These are phyloP conservation scores for Trinorchestia longiramus DNA, from an alignment of 1,140 invertebrate genomes.

Conservation along the genomic window DNA sequence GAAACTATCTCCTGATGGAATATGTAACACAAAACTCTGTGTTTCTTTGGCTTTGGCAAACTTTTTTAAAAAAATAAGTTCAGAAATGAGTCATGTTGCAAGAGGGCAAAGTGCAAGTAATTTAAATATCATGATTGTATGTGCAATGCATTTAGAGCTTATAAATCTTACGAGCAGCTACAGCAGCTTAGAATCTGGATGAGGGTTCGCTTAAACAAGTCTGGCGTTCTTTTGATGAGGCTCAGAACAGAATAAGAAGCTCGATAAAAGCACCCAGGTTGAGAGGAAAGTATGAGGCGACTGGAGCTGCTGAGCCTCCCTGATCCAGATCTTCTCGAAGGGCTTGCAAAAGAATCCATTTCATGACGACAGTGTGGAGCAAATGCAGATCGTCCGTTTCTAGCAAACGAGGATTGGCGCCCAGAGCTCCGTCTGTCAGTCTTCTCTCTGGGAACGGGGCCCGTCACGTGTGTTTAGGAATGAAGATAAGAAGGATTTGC, in stretches of 20 bases:
- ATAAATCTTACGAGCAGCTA: background rate
- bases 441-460: background rate
- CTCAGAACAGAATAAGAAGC: background rate
- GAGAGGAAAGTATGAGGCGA: constrained; percentile 39
- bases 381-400: constrained; percentile 43
- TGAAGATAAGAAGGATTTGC: constrained; percentile 54
- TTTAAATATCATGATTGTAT: background rate
- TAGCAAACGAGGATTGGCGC: background rate
- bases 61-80: background rate
- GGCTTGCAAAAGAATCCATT: constrained; percentile 53
- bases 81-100: background rate
- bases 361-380: constrained; percentile 3
- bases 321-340: constrained; percentile 31
- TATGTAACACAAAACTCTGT: background rate
- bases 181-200: background rate
- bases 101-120: background rate
- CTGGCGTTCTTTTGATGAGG: background rate
- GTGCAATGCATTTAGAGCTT: background rate
- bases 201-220: background rate
- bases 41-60: background rate
- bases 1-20: background rate
- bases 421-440: constrained; percentile 21
- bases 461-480: constrained; percentile 48
- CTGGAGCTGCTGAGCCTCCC: constrained; percentile 5
- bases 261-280: background rate